Conservation (phyloP, 92 coral and sea anemone species). For the Epizoanthus fatuus region DNA sequence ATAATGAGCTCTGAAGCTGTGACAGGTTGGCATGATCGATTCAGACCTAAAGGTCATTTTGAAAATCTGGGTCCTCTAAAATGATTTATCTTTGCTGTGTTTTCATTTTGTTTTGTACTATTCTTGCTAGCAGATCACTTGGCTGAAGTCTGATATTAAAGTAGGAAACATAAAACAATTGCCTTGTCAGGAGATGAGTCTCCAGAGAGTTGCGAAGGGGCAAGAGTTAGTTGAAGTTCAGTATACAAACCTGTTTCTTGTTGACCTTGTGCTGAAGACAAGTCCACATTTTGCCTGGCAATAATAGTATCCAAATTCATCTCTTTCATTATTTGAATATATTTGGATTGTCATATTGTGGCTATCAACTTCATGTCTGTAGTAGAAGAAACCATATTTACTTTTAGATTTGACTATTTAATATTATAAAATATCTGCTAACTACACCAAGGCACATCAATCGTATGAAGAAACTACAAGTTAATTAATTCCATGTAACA, state of each 20-base stretch:
- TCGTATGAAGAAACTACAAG: too few relatives aligned
- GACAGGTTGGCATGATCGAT: too few relatives aligned
- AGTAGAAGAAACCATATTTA: constrained; percentile 2
- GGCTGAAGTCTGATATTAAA: background rate
- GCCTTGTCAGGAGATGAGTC: background rate
- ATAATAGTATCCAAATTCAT: constrained; percentile 10
- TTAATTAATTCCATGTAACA: too few relatives aligned
- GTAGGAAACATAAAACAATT: background rate
- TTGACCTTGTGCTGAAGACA: constrained; percentile 31
- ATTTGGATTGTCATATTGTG: constrained; percentile 5
- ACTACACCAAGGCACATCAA: too few relatives aligned
- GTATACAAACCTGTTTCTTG: constrained; percentile 19
- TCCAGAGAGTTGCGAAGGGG: background rate
- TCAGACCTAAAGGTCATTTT: too few relatives aligned
- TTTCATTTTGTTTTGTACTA: too few relatives aligned
- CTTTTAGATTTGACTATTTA: too few relatives aligned
- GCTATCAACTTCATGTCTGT: constrained; percentile 1
- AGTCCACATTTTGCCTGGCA: constrained; percentile 7
- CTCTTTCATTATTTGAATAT: constrained; percentile 5
- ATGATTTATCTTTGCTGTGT: too few relatives aligned
- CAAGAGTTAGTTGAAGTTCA: background rate
- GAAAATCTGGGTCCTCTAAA: too few relatives aligned
- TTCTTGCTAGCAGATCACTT: background rate
- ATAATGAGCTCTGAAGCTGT: too few relatives aligned
- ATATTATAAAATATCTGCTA: too few relatives aligned